These are phyloP conservation scores for Mustelus asterias DNA, from an alignment of 2,113 vertebrate genomes.

Conservation along the genomic window DNA sequence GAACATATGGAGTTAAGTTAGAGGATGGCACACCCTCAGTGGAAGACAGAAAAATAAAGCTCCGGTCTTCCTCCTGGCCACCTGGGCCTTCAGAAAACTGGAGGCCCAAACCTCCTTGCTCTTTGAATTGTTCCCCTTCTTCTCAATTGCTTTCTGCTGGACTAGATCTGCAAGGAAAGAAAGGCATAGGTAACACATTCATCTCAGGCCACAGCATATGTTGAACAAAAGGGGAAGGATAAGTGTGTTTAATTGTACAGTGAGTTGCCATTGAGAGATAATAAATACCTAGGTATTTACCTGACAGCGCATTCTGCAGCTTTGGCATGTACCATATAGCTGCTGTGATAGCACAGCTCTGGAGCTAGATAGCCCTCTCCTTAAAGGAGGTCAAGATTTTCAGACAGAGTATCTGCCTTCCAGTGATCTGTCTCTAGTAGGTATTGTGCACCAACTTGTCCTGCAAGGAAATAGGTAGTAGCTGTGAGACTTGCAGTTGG, in stretches of 20 bases:
- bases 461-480: neutral
- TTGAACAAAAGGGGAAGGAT: no score
- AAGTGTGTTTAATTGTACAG: no score
- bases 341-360: neutral
- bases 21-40: neutral
- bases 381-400: neutral
- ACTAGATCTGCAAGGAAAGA: no score
- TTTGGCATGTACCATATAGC: no score
- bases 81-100: neutral
- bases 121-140: no score
- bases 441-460: neutral
- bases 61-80: neutral
- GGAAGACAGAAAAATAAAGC: neutral
- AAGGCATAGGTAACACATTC: no score
- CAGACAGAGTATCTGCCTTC: neutral
- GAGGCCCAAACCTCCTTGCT: no score
- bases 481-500: neutral
- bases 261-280: no score
- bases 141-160: no score
- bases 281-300: no score
- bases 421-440: neutral
- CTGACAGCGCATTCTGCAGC: no score
- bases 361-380: neutral
- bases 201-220: no score
- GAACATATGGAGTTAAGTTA: neutral